These are phyloP conservation scores for Allygus modestus DNA, from an alignment of 2,888 invertebrate species.

Conservation along the genomic window DNA sequence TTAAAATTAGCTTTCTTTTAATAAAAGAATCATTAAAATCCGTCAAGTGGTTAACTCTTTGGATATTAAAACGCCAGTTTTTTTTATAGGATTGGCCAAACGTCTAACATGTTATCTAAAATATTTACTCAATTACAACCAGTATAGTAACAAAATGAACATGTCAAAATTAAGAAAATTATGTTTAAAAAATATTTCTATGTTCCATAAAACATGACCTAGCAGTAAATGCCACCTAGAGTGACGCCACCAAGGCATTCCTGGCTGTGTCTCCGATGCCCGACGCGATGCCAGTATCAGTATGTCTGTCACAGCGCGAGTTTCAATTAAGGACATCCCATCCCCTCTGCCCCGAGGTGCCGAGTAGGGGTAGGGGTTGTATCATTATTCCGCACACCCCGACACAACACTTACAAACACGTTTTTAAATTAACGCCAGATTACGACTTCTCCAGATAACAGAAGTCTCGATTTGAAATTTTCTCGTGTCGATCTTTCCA, in stretches of 20 bases:
- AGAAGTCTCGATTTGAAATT: background rate
- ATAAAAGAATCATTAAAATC: too few relatives aligned
- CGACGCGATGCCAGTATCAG: background rate
- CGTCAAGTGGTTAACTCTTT: too few relatives aligned
- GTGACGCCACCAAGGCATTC: background rate
- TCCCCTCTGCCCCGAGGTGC: background rate
- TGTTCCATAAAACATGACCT: too few relatives aligned
- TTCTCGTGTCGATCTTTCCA: too few relatives aligned
- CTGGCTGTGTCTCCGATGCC: background rate
- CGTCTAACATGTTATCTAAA: too few relatives aligned
- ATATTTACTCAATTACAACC: too few relatives aligned
- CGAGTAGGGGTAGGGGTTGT: background rate
- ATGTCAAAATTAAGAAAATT: too few relatives aligned
- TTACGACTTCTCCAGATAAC: background rate
- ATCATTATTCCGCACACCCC: slow-evolving; percentile 22
- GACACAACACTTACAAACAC: slow-evolving; percentile 17
- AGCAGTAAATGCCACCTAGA: background rate
- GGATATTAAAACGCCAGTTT: too few relatives aligned
- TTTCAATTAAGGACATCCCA: slow-evolving; percentile 19
- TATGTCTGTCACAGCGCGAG: slow-evolving; percentile 18
- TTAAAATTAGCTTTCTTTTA: too few relatives aligned
- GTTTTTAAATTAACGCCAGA: slow-evolving; percentile 38
- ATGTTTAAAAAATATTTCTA: too few relatives aligned
- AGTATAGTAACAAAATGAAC: too few relatives aligned
- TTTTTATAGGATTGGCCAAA: too few relatives aligned